Base-by-base conservation (phyloP, 2,113 vertebrate genomes). In the Sisor rabdophorus region DNA sequence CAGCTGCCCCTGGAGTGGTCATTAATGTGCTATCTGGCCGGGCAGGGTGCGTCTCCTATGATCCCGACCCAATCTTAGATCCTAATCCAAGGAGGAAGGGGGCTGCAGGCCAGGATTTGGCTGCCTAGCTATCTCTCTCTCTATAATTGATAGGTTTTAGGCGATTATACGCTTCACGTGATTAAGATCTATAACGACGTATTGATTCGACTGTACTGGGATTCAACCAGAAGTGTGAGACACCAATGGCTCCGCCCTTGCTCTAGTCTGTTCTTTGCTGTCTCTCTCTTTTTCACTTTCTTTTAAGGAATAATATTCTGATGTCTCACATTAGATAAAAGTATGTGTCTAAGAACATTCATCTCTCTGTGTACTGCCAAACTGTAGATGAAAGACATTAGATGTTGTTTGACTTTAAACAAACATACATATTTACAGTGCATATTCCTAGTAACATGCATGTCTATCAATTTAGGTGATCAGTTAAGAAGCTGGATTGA, bases 131-230 rank as follows among this genome's bases (percentile, higher is more conserved):
- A 89, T 91, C 90, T 89, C 80, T 69, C 84, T 86, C 84, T 91
- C 81, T 90, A 90, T 92, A 91, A 92, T 91, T 92, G 90, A 92
- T 92, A 91, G 91, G 90, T 91, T 90, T 91, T 89, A 88, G 89
- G 88, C 84, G 88, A 89, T 90, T 91, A 90, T 89, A 88, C 81
- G 88, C 86, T 89, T 87, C 87, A 88, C 82, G 82, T 90, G 90
- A 92, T 92, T 92, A 89, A 84, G 87, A 92, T 92, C 90, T 92
- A 90, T 92, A 92, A 91, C 86, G 79, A 90, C 82, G 83, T 92
- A 92, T 92, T 86, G 91, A 92, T 92, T 87, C 84, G 72, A 80
- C 86, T 79, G 88, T 87, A 88, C 83, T 85, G 80, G 84, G 85
- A 89, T 88, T 84, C 80, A 75, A 81, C 77, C 73, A 83, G 68